Conservation (phyloP, 2,888 invertebrate genomes). For the Protonemura montana region DNA sequence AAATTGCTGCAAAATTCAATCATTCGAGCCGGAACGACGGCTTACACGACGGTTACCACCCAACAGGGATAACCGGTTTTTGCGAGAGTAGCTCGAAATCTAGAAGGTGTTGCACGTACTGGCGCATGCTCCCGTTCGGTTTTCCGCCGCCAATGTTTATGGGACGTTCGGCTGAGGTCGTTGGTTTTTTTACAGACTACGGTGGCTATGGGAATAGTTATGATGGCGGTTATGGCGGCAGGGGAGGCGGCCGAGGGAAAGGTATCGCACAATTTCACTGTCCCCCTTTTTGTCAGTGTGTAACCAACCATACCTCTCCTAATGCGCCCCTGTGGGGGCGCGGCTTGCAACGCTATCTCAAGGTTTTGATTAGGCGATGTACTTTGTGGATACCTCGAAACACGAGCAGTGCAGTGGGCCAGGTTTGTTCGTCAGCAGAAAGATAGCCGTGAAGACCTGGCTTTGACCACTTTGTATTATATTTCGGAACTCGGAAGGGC, state of each 20-base stretch:
- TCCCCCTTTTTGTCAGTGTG: not conserved
- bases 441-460: too few species aligned
- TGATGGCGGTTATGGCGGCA: constrained; percentile 89
- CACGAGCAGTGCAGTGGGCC: too few species aligned
- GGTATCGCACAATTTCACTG: constrained; percentile 64
- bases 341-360: not conserved
- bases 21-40: too few species aligned
- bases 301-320: not conserved
- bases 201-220: constrained; percentile 69
- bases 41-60: too few species aligned
- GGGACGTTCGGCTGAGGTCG: not conserved
- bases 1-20: too few species aligned
- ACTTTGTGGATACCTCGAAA: too few species aligned
- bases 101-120: not conserved
- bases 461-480: too few species aligned
- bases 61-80: too few species aligned
- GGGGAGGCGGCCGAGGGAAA: constrained; percentile 86
- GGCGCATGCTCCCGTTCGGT: not conserved
- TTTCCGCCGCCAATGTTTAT: not conserved
- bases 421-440: too few species aligned
- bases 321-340: too few species aligned
- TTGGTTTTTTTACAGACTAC: constrained; percentile 77
- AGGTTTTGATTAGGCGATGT: too few species aligned
- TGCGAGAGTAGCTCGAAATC: not conserved
- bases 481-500: too few species aligned